These are phyloP conservation scores for Crax fasciolata DNA, from an alignment of 2,797 vertebrate genomes.

Conservation along the genomic window DNA sequence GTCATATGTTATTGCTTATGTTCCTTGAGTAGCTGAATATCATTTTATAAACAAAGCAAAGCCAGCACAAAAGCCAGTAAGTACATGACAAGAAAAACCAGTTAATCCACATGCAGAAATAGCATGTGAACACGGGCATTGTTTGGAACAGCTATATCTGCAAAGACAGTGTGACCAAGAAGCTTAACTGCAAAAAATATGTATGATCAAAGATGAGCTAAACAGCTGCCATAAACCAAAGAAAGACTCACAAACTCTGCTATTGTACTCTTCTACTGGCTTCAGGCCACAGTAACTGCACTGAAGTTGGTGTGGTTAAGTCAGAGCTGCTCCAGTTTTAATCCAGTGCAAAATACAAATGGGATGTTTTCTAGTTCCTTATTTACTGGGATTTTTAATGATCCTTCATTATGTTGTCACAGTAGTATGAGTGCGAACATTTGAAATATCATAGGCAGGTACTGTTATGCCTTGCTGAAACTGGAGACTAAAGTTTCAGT, in stretches of 20 bases:
- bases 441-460: not conserved
- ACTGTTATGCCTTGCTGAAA: not conserved
- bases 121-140: slow-evolving; percentile 13
- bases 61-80: slow-evolving; percentile 11
- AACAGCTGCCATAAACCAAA: slow-evolving; percentile 63
- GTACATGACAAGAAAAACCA: slow-evolving; percentile 36
- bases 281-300: slow-evolving; percentile 39
- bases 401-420: not conserved
- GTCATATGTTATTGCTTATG: slow-evolving; percentile 38
- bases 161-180: slow-evolving; percentile 66
- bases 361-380: not conserved
- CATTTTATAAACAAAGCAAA: slow-evolving; percentile 68
- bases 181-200: slow-evolving; percentile 60
- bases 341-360: slow-evolving; percentile 13
- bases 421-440: not conserved
- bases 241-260: slow-evolving; percentile 30
- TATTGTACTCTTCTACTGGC: slow-evolving; percentile 53
- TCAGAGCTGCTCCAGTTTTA: slow-evolving; percentile 30
- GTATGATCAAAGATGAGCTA: slow-evolving; percentile 70
- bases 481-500: not conserved
- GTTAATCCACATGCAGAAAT: slow-evolving; percentile 64
- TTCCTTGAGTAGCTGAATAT: slow-evolving; percentile 45
- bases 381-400: not conserved
- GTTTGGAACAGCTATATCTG: slow-evolving; percentile 45
- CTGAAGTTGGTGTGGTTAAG: slow-evolving; percentile 52